phyloP scores from a whole-genome alignment of 2,113 vertebrate genomes.

The Entelurus aequoreus region DNA sequence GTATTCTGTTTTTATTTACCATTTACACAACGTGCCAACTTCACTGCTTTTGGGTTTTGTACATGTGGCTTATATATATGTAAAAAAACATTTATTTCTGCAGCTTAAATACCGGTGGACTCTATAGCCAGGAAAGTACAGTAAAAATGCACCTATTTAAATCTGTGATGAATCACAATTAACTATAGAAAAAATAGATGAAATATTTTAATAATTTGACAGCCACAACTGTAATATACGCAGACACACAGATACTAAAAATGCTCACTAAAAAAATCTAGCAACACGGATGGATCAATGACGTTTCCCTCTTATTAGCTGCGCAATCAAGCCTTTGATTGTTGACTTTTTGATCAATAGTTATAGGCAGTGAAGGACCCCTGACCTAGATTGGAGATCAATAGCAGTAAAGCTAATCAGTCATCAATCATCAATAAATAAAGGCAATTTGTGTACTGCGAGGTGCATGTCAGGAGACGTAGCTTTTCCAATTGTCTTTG shows the following conservation, averaged over 20 bases:
- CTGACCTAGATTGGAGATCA: conserved; percentile 52
- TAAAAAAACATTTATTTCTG: no score
- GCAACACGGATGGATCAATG: conserved; percentile 45
- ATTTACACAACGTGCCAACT: no score
- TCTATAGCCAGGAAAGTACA: no score
- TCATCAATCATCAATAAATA: conserved; percentile 43
- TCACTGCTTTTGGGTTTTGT: no score
- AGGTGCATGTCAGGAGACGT: conserved; percentile 26
- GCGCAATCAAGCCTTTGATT: conserved; percentile 65
- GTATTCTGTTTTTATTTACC: no score
- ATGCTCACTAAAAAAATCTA: conserved; percentile 18
- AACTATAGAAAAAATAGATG: no score
- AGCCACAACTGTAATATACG: no score
- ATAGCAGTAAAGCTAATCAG: conserved; percentile 44
- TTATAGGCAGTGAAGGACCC: conserved; percentile 60
- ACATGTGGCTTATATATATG: no score
- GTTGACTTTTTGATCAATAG: conserved; percentile 64
- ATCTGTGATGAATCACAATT: background rate
- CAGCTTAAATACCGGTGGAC: no score
- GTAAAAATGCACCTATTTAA: no score
- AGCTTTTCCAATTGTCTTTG: background rate
- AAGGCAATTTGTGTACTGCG: conserved; percentile 27
- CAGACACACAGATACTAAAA: background rate
- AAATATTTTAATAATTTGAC: no score
- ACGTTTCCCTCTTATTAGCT: conserved; percentile 62